A percentile compares a stretch with the other conserved stretches of the same genome.
Evolutionary conservation across 2,888 invertebrate genomes (phyloP).

Genomic region (Amiota minor): DNA sequence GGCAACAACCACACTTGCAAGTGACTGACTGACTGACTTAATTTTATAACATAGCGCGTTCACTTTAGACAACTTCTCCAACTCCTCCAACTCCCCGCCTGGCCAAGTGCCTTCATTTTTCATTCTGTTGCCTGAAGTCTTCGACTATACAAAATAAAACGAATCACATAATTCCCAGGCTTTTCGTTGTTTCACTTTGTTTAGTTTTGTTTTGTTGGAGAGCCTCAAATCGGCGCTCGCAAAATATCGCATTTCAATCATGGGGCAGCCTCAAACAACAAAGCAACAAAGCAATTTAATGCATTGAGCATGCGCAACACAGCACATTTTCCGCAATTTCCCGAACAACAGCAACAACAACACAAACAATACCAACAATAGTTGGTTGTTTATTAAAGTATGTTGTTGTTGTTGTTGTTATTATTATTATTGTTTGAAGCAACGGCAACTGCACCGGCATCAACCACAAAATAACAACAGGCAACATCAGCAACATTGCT

Average conservation of each 20-base stretch:
- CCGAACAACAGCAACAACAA: conserved; percentile 19
- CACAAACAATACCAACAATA: conserved; percentile 17
- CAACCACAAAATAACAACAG: neutral
- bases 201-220: conserved; percentile 18
- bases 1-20: neutral
- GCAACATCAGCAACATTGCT: too few relatives aligned
- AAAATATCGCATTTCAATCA: conserved; percentile 72
- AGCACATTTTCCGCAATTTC: conserved; percentile 26
- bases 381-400: conserved; percentile 59
- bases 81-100: neutral
- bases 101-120: neutral
- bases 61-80: neutral
- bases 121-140: neutral
- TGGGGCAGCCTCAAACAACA: conserved; percentile 51
- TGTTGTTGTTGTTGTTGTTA: conserved; percentile 21
- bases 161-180: neutral
- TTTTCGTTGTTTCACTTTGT: neutral
- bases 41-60: neutral
- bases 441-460: neutral
- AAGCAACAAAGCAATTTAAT: conserved; percentile 31
- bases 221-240: conserved; percentile 60
- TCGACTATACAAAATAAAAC: neutral
- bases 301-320: conserved; percentile 26
- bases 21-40: neutral
- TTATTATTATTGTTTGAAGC: neutral